phyloP scores from a whole-genome alignment of 1,140 invertebrate genomes.

The Pseudomyrmex dendroicus region DNA sequence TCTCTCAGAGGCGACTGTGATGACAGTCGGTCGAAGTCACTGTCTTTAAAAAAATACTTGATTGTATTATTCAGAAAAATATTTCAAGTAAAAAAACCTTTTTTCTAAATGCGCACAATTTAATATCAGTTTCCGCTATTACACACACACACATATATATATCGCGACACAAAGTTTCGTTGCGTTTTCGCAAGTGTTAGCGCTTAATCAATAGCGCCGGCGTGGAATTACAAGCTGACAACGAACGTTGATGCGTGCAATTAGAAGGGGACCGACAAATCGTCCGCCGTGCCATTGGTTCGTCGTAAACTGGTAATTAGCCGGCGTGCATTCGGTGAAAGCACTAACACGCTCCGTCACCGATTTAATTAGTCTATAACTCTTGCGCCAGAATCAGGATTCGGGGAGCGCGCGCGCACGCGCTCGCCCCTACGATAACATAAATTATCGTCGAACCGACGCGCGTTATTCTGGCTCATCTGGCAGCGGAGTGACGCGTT shows the following conservation, averaged over 20 bases:
- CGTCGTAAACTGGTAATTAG: conserved; percentile 75
- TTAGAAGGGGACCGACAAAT: conserved; percentile 72
- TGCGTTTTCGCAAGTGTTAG: not conserved
- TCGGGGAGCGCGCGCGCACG: not conserved
- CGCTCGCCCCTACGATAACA: conserved; percentile 57
- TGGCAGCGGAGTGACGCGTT: conserved; percentile 32
- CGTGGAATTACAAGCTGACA: conserved; percentile 60
- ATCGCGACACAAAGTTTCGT: not conserved
- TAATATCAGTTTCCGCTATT: not conserved
- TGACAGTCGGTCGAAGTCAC: too few species aligned
- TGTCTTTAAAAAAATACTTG: too few species aligned
- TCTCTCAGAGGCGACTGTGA: too few species aligned
- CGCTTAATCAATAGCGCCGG: conserved; percentile 44
- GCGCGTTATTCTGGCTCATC: conserved; percentile 31
- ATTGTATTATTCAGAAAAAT: not conserved
- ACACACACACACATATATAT: not conserved
- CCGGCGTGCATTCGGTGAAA: conserved; percentile 67
- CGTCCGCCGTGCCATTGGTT: conserved; percentile 67
- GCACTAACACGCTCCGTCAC: conserved; percentile 73
- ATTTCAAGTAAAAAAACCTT: not conserved
- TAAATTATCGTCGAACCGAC: conserved; percentile 64
- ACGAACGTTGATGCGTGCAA: conserved; percentile 66
- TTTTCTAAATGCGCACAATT: not conserved
- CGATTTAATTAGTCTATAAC: conserved; percentile 77
- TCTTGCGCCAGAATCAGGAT: conserved; percentile 58